Conservation (phyloP, 2,888 invertebrate species). For the Harpalus rufipes region DNA sequence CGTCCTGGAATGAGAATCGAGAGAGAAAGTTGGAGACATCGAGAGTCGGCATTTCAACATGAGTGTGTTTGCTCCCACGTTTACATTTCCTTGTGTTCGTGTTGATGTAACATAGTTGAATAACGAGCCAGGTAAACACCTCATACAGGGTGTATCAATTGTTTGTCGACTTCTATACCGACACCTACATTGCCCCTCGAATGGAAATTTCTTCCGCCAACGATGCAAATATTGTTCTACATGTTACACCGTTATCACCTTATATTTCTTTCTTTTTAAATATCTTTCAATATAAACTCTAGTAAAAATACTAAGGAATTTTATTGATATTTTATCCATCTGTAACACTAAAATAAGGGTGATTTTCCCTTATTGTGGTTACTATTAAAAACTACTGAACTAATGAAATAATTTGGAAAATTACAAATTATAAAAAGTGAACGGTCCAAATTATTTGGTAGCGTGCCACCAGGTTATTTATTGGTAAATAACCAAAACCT, state of each 20-base stretch:
- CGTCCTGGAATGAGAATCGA: neutral
- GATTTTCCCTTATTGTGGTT: too few species aligned
- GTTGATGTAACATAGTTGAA: neutral
- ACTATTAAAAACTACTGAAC: too few species aligned
- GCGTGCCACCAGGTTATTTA: too few species aligned
- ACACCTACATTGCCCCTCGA: neutral
- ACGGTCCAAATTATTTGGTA: too few species aligned
- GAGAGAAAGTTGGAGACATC: constrained; percentile 1
- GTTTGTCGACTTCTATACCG: neutral
- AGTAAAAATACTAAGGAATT: neutral
- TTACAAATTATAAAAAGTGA: too few species aligned
- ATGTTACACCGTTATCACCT: neutral
- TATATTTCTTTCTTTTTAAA: neutral
- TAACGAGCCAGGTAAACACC: constrained; percentile 25
- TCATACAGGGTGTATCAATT: constrained; percentile 1
- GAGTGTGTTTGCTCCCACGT: neutral
- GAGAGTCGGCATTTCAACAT: neutral
- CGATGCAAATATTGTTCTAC: neutral
- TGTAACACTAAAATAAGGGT: too few species aligned
- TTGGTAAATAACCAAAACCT: too few species aligned
- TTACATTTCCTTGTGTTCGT: constrained; percentile 13
- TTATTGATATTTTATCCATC: too few species aligned
- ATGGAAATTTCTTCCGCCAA: neutral
- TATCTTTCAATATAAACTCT: neutral
- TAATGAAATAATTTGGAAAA: too few species aligned